Percentiles rank a stretch among this genome's conserved stretches.
phyloP scores from a whole-genome alignment of 92 coral and sea anemone genomes.

The Meandrina meandrites region DNA sequence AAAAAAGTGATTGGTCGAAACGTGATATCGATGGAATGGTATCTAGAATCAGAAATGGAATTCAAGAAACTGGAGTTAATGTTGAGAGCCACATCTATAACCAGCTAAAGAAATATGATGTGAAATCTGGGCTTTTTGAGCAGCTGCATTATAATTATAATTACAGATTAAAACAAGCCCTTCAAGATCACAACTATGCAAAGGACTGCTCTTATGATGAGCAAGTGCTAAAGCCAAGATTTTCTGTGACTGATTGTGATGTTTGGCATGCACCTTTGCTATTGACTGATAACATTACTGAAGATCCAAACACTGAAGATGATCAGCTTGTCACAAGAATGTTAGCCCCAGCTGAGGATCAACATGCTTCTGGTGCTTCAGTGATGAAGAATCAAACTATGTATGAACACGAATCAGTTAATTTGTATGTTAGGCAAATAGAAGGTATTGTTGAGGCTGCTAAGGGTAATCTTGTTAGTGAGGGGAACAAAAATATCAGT shows the following conservation, averaged over 20 bases:
- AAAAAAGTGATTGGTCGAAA: constrained; percentile 57
- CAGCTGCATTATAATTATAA: constrained; percentile 44
- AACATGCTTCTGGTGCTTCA: neutral
- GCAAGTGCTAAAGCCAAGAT: constrained; percentile 35
- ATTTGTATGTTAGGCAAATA: constrained; percentile 34
- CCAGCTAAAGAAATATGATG: constrained; percentile 15
- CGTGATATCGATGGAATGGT: constrained; percentile 54
- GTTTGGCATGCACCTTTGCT: constrained; percentile 60
- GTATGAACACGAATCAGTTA: constrained; percentile 48
- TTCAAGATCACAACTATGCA: constrained; percentile 60
- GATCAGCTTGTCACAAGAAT: constrained; percentile 17
- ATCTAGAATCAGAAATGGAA: constrained; percentile 44
- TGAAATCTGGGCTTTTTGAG: constrained; percentile 49
- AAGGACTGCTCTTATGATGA: constrained; percentile 41
- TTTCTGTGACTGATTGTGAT: constrained; percentile 34
- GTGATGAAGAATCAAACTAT: constrained; percentile 29
- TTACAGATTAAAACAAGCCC: constrained; percentile 45
- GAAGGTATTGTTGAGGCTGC: constrained; percentile 39
- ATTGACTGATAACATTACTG: constrained; percentile 22
- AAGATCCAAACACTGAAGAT: constrained; percentile 3
- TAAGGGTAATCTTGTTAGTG: constrained; percentile 26
- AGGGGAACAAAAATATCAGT: constrained; percentile 24
- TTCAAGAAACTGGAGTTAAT: constrained; percentile 41
- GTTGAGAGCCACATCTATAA: constrained; percentile 45
- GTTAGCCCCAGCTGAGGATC: constrained; percentile 24